Base-by-base conservation (phyloP, 2,888 invertebrate genomes). In the Mystacides longicornis region DNA sequence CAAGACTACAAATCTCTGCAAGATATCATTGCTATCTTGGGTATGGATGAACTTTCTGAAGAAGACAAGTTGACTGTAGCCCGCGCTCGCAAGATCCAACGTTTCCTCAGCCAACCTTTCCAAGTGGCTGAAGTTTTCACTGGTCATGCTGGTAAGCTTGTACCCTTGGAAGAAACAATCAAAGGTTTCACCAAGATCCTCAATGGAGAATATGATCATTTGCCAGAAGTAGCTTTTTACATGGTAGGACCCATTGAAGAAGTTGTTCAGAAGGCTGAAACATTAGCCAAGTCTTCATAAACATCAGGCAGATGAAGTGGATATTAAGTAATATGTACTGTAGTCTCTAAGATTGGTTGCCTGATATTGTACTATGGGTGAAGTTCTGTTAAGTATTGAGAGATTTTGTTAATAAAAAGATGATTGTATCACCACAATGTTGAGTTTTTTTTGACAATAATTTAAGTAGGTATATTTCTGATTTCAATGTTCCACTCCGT, bases 111-210 rank as follows among this genome's bases (percentile, higher is more conserved):
- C 27, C 98, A 99, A 71, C 98, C 98, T 64, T 99, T 98, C 85
- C 90, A 88, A 79, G 95, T 97, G 33, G 97, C 97, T 63, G 98
- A 99, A 76, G 95, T 98, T 27, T 98, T 98, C 80, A 99, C 98
- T 51, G 98, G 98, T 2, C 92, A 93, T 68, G 81, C 89, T 45
- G 98, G 98, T 52, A 98, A 97, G 77, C 81, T 97, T 67, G 97
- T 98, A 54, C 90, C 94, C 43, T 79, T 98, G 43, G 81, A 84
- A 64, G 92, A 97, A 69, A 96, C 95, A 48, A 94, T 98, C 68
- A 89, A 89, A 66, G 87, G 82, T 1, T 82, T 82, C 55, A 71
- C 79, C 61, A 72, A 73, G 75, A 91, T 97, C 65, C 79, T 97
- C 45, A 79, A 66, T 14, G 95, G 98, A 62, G 96, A 98, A 63